Evolutionary conservation across 2,113 vertebrate genomes (phyloP), one percentile per base, ranked within the genome.

Genomic region (Thinocorus orbignyianus): DNA sequence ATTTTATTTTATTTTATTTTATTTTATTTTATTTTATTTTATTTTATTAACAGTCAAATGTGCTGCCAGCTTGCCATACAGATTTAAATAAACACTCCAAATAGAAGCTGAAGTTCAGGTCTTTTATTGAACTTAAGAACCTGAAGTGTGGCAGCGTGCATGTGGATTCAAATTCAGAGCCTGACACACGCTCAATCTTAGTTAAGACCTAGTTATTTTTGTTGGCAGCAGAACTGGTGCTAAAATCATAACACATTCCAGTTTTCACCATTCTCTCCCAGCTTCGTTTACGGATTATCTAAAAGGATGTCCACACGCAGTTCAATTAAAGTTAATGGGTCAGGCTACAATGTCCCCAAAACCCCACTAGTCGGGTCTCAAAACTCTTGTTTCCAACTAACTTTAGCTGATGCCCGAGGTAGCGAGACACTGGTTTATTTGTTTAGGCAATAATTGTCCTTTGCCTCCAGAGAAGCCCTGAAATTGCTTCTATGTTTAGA

Each of bases 401-500:
- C 70, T 95, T 94, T 72, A 88, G 93, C 90, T 80, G 77, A 79
- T 61, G 96, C 97, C 95, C 48, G 95, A 97, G 95, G 96, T 97
- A 93, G 35, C 81, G 94, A 98, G 97, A 98, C 98, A 98, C 97
- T 98, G 96, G 97, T 98, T 98, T 98, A 97, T 97, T 98, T 98
- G 98, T 98, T 98, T 98, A 95, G 96, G 88, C 96, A 98, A 96
- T 98, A 98, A 98, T 98, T 97, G 97, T 98, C 97, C 97, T 96
- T 78, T 97, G 95, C 97, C 97, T 98, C 95, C 93, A 98, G 97
- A 97, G 95, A 90, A 96, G 94, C 72, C 94, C 30, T 95, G 94
- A 98, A 98, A 98, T 98, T 98, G 98, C 96, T 98, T 97, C 98
- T 98, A 98, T 98, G 94, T 98, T 98, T 98, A 98, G 98, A 98